Conservation (phyloP, 2,888 invertebrate species). For the Laothoe populi region DNA sequence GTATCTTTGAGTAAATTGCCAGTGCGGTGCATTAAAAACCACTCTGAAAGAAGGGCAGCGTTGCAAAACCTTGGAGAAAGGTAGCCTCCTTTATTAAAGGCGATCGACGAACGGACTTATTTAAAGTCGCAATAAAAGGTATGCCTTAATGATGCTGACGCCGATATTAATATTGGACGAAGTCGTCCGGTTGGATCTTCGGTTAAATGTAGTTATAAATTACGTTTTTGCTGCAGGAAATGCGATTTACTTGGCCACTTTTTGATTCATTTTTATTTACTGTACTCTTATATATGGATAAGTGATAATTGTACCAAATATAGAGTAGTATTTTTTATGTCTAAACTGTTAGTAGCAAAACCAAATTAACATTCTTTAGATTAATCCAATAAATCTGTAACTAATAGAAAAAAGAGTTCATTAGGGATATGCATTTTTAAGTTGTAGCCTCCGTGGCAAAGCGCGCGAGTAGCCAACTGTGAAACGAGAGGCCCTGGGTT, state of each 20-base stretch:
- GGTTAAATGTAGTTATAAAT: constrained; percentile 79
- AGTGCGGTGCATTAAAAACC: constrained; percentile 53
- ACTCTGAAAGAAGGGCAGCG: constrained; percentile 71
- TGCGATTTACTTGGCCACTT: constrained; percentile 25
- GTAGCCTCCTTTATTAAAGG: constrained; percentile 76
- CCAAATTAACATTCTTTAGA: no score
- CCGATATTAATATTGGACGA: constrained; percentile 76
- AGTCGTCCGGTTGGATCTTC: constrained; percentile 65
- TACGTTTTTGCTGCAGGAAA: constrained; percentile 67
- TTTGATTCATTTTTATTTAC: background rate
- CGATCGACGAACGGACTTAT: constrained; percentile 76
- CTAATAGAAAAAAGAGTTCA: no score
- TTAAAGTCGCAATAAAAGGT: constrained; percentile 83
- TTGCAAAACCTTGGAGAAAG: constrained; percentile 81
- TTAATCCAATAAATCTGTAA: no score
- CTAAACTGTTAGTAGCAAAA: no score
- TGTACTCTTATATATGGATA: no score
- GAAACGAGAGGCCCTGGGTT: no score
- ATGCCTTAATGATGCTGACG: constrained; percentile 82
- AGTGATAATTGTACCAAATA: no score
- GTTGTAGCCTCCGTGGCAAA: no score
- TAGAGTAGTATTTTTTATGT: no score
- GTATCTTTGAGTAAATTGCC: constrained; percentile 55
- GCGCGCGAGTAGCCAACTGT: no score
- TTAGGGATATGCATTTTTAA: no score